phyloP scores from a whole-genome alignment of 1,140 invertebrate genomes.

The Drosophila burlai region DNA sequence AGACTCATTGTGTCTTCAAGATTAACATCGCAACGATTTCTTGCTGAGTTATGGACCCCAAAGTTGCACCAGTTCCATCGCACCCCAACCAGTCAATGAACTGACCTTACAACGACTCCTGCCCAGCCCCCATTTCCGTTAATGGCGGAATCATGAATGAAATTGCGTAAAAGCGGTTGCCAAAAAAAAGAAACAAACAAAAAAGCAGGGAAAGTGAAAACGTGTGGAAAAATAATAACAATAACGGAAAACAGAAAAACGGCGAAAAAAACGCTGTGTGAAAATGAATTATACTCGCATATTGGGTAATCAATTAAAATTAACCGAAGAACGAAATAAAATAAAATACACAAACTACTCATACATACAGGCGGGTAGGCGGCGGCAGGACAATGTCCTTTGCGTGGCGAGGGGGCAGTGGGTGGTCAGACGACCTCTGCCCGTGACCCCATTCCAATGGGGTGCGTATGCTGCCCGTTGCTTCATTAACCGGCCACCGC shows the following conservation, averaged over 20 bases:
- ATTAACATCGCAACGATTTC: constrained; percentile 57
- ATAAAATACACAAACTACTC: constrained; percentile 57
- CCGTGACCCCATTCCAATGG: constrained; percentile 79
- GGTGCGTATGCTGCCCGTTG: constrained; percentile 65
- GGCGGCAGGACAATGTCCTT: constrained; percentile 59
- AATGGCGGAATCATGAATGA: constrained; percentile 75
- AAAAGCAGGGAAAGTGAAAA: constrained; percentile 59
- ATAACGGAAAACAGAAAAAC: constrained; percentile 36
- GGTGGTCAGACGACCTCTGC: constrained; percentile 59
- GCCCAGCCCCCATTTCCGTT: constrained; percentile 12
- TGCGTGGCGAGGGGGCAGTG: background rate
- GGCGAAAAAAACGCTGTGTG: constrained; percentile 33
- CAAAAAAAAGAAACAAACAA: constrained; percentile 19
- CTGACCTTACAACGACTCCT: constrained; percentile 42
- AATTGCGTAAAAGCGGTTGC: constrained; percentile 54
- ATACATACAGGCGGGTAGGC: constrained; percentile 1
- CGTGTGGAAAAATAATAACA: constrained; percentile 60
- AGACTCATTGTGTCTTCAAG: constrained; percentile 70
- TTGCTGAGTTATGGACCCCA: constrained; percentile 51
- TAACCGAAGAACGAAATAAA: constrained; percentile 76
- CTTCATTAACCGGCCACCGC: constrained; percentile 72
- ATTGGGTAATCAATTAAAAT: constrained; percentile 83
- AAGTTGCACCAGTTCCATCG: constrained; percentile 29
- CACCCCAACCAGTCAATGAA: constrained; percentile 45
- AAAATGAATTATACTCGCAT: constrained; percentile 68